Base-by-base conservation (phyloP, 1,140 invertebrate genomes). In the Cephus cinctus region DNA sequence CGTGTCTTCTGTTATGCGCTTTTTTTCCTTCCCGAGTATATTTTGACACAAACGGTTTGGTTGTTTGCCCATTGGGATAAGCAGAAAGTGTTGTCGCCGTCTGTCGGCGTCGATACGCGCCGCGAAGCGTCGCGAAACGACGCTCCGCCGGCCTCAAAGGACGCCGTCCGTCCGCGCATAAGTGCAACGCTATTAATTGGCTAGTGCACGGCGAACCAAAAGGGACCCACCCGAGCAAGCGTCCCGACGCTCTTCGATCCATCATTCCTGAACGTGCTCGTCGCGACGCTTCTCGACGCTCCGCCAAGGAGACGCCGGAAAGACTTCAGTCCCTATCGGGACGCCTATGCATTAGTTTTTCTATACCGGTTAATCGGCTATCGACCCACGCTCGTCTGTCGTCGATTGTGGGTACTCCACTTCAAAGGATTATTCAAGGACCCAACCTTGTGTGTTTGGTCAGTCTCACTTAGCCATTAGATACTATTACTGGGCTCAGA, bases 71-170 rank as follows among this genome's bases (percentile, higher is more conserved):
- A 44, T 44, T 22, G 30, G 4, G 23, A 22, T 36, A 23, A 16
- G 32, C 46, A 12, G 30, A 32, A 19, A 25, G 31, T 50, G 63
- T 53, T 60, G 63, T 64, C 57, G 56, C 52, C 50, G 50, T 59
- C 56, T 63, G 54, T 63, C 57, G 67, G 61, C 58, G 54, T 60
- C 60, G 68, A 71, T 67, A 68, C 60, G 70, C 65, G 47, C 59
- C 57, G 47, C 45, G 56, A 44, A 61, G 62, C 65, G 61, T 69
- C 65, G 59, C 67, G 57, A 66, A 66, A 59, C 55, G 56, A 56
- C 49, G 46, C 51, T 43, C 41, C 52, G 45, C 27, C 46, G 25
- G 22, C 52, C n/a, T 64, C 54, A 62, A 65, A 64, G 57, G 54
- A 41, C 35, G 43, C 46, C 49, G 45, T 47, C 25, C 25, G 25